Base-by-base conservation (phyloP, 2,888 invertebrate species). In the Ecliptopera silaceata region DNA sequence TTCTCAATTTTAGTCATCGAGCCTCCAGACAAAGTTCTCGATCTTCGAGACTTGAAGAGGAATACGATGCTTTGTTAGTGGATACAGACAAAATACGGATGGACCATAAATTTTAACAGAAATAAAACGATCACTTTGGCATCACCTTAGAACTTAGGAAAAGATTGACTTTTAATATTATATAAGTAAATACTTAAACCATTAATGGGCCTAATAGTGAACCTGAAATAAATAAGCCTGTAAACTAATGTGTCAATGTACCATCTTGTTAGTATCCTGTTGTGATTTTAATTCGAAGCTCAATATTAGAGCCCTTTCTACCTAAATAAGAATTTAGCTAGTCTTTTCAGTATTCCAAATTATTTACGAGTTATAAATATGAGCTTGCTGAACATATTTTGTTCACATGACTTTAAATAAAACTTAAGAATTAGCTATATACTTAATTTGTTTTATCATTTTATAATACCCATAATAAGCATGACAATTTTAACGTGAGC, bases 41-140 rank as follows among this genome's bases (percentile, higher is more conserved):
- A 34, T 87, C 86, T 66, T 92, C 87, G 65, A 87, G 82, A 64
- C 82, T 75, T 60, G 88, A 84, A 65, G 92, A 91, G 51, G 95
- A 95, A 67, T 93, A 93, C 48, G 94, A 94, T 75, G 94, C 94
- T 0, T 74, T 94, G 41, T 77, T 95, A 49, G 92, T 88, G 61
- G 93, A 93, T 59, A 79, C 77, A 29, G 86, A 86, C 51, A 70
- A 77, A 48, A 61, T 78, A 29, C 77, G 71, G 57, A 62, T 73
- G 56, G 90, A 90, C 65, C 84, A 89, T 68, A 90, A 89, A 67
- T 89, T 89, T 79, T 90, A 84, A 70, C 22, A 53, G 46, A 20
- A 36, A 10, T 26, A 29, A 26, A n/a, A 48, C 6, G 22, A 26
- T 6, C 20, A 22, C 48, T 53, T 26, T 38, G 15, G 34, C 29